Evolutionary conservation across 2,888 invertebrate genomes (phyloP).

Genomic region (Seira ritae): DNA sequence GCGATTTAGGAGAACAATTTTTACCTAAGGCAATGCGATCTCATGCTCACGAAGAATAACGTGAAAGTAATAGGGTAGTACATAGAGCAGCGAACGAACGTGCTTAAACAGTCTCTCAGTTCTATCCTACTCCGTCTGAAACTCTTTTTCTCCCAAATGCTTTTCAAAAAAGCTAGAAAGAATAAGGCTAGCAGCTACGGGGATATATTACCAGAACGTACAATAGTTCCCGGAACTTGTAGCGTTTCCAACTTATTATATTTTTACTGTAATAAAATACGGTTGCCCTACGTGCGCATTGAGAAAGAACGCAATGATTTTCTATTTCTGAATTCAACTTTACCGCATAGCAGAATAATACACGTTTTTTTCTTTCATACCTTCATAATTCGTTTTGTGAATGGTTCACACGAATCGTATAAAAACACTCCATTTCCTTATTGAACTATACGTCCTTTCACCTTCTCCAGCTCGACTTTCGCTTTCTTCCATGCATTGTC

Average conservation of each 20-base stretch:
- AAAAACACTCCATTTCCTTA: neutral
- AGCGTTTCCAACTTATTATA: too few species aligned
- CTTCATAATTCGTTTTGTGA: too few species aligned
- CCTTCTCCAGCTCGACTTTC: neutral
- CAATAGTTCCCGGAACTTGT: too few species aligned
- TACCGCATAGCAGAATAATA: too few species aligned
- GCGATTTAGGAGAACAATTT: slow-evolving; percentile 5
- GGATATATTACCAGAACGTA: neutral
- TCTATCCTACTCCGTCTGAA: neutral
- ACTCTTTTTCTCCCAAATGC: neutral
- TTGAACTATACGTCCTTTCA: neutral
- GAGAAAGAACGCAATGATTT: too few species aligned
- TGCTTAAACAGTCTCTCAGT: neutral
- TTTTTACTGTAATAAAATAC: too few species aligned
- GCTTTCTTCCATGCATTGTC: neutral
- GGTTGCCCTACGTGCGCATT: too few species aligned
- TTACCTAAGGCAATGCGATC: slow-evolving; percentile 1
- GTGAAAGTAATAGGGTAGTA: neutral
- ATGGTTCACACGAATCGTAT: too few species aligned
- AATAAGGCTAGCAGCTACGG: neutral
- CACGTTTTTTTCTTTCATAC: too few species aligned
- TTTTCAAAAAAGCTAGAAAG: neutral
- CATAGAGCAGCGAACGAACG: neutral
- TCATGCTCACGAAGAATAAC: slow-evolving; percentile 5
- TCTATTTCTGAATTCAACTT: too few species aligned